phyloP scores from a whole-genome alignment of 2,797 vertebrate species.

The Paguma larvata region DNA sequence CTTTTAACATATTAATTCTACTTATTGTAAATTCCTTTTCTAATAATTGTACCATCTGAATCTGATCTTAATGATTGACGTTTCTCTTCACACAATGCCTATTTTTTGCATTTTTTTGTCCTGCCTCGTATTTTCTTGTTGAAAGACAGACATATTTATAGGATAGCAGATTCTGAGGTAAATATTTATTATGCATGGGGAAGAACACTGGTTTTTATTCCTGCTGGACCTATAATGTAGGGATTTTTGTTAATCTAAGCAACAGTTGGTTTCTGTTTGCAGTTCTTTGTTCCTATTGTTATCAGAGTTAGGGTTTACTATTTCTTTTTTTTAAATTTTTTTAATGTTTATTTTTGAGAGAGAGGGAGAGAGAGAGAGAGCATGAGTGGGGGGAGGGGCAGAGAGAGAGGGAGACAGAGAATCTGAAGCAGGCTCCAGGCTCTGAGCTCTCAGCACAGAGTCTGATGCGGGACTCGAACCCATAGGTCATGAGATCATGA shows the following conservation, averaged over 20 bases:
- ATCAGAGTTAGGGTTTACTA: not conserved
- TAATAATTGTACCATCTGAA: not conserved
- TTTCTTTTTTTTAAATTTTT: too few relatives aligned
- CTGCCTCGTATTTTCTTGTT: not conserved
- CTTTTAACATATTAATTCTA: not conserved
- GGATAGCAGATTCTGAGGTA: not conserved
- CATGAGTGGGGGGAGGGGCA: too few relatives aligned
- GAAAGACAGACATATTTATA: not conserved
- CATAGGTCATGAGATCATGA: too few relatives aligned
- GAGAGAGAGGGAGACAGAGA: too few relatives aligned
- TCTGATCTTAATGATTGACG: not conserved
- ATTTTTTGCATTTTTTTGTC: not conserved
- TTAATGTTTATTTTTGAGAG: too few relatives aligned
- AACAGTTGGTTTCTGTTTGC: not conserved
- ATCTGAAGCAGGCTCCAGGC: too few relatives aligned
- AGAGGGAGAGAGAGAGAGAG: too few relatives aligned
- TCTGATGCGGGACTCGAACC: too few relatives aligned
- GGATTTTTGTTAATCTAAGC: not conserved
- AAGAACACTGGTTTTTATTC: not conserved
- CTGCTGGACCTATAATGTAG: not conserved
- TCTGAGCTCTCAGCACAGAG: too few relatives aligned
- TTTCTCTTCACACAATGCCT: not conserved
- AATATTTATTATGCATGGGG: not conserved
- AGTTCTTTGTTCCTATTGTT: not conserved
- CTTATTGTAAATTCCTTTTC: not conserved